Percentiles rank a stretch among this genome's conserved stretches.
Conservation (phyloP, 2,888 invertebrate genomes). For the Scaptodrosophila latifasciaeformis region DNA sequence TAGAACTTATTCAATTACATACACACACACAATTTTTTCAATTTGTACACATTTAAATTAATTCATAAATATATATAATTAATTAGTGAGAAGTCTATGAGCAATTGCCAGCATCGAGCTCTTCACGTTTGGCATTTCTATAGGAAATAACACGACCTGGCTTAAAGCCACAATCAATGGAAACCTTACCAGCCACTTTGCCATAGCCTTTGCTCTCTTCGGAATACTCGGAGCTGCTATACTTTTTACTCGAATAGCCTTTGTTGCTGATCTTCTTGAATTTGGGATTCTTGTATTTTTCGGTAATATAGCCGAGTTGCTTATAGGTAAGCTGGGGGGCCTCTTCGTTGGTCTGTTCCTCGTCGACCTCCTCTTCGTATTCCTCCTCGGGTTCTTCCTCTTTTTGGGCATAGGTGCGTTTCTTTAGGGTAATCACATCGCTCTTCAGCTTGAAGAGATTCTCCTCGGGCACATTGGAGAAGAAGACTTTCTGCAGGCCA, state of each 20-base stretch:
- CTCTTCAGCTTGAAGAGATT: slow-evolving; percentile 76
- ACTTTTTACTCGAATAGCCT: slow-evolving; percentile 19
- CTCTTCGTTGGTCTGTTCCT: slow-evolving; percentile 34
- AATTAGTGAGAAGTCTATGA: slow-evolving; percentile 38
- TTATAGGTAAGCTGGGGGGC: slow-evolving; percentile 72
- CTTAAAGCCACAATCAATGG: slow-evolving; percentile 63
- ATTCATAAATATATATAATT: slow-evolving; percentile 20
- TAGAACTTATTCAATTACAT: not conserved
- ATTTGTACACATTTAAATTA: slow-evolving; percentile 15
- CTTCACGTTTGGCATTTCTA: slow-evolving; percentile 43
- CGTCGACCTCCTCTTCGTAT: slow-evolving; percentile 53
- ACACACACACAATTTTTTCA: not conserved
- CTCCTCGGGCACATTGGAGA: slow-evolving; percentile 76
- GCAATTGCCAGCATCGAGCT: too few relatives aligned
- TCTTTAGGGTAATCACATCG: slow-evolving; percentile 76
- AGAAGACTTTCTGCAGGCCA: slow-evolving; percentile 55
- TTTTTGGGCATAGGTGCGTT: slow-evolving; percentile 38
- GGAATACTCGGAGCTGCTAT: slow-evolving; percentile 11
- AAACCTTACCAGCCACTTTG: slow-evolving; percentile 43
- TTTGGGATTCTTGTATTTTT: slow-evolving; percentile 69
- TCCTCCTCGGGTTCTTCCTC: slow-evolving; percentile 50
- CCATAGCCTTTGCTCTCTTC: slow-evolving; percentile 22
- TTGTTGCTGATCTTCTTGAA: slow-evolving; percentile 44
- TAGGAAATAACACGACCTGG: slow-evolving; percentile 61
- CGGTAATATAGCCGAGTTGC: slow-evolving; percentile 76